These are phyloP conservation scores for Bradypodion pumilum DNA, from an alignment of 2,797 vertebrate genomes.

Conservation along the genomic window DNA sequence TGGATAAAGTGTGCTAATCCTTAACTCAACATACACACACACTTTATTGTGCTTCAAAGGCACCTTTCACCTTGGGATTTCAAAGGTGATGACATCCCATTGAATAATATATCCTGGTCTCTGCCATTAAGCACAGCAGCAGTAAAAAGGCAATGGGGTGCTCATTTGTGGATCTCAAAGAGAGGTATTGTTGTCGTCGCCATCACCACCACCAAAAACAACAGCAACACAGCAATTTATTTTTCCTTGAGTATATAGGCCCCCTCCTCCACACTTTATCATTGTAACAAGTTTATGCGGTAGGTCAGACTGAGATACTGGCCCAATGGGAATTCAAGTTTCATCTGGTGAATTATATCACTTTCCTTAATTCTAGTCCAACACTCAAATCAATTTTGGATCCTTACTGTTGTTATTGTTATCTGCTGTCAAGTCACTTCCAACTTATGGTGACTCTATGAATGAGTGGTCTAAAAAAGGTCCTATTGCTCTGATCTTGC, in stretches of 20 bases:
- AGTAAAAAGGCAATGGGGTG: not conserved
- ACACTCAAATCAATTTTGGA: not conserved
- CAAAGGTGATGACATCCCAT: constrained; percentile 11
- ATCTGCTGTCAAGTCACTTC: not conserved
- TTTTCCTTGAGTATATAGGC: too few species aligned
- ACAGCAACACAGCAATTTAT: not conserved
- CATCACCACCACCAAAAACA: too few species aligned
- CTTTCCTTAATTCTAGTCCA: not conserved
- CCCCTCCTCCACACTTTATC: not conserved
- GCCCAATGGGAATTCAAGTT: not conserved
- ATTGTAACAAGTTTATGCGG: not conserved
- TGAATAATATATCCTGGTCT: not conserved
- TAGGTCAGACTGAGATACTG: not conserved
- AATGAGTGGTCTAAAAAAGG: too few species aligned
- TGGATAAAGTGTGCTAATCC: constrained; percentile 32
- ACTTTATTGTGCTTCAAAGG: constrained; percentile 35
- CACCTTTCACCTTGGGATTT: constrained; percentile 15
- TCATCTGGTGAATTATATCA: not conserved
- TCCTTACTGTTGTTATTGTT: too few species aligned
- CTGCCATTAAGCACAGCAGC: not conserved
- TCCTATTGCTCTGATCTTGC: too few species aligned
- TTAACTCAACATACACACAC: constrained; percentile 32
- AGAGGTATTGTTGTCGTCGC: not conserved
- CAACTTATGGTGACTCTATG: not conserved
- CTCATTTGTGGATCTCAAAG: not conserved